phyloP scores from a whole-genome alignment of 2,797 vertebrate genomes.

The Sciaenops ocellatus region DNA sequence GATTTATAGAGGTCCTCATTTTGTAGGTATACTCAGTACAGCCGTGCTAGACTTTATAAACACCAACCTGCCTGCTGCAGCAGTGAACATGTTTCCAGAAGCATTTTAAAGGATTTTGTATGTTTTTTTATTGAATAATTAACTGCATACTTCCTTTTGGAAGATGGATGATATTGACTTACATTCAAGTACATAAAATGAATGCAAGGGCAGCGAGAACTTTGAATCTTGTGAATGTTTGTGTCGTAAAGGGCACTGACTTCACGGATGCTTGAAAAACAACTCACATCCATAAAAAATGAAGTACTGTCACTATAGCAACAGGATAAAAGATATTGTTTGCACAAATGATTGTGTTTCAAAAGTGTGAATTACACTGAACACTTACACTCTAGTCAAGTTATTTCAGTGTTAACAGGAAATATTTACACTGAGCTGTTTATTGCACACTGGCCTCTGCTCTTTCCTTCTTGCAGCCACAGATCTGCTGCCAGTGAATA shows the following conservation, averaged over 20 bases:
- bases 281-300: neutral
- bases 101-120: neutral
- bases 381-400: conserved; percentile 1
- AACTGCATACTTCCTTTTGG: neutral
- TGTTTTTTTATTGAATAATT: conserved; percentile 12
- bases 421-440: conserved; percentile 38
- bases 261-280: neutral
- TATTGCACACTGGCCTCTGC: conserved; percentile 13
- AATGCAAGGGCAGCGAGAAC: neutral
- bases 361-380: neutral
- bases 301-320: neutral
- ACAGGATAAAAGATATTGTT: neutral
- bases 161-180: conserved; percentile 3
- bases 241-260: neutral
- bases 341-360: neutral
- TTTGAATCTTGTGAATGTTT: neutral
- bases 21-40: neutral
- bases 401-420: conserved; percentile 25
- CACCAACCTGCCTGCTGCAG: neutral
- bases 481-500: conserved; percentile 32
- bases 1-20: neutral
- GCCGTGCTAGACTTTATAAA: neutral
- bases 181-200: neutral
- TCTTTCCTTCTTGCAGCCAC: conserved; percentile 24
- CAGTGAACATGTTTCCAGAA: neutral